Conservation (phyloP, 2,113 vertebrate genomes). For the Oenanthe melanoleuca region DNA sequence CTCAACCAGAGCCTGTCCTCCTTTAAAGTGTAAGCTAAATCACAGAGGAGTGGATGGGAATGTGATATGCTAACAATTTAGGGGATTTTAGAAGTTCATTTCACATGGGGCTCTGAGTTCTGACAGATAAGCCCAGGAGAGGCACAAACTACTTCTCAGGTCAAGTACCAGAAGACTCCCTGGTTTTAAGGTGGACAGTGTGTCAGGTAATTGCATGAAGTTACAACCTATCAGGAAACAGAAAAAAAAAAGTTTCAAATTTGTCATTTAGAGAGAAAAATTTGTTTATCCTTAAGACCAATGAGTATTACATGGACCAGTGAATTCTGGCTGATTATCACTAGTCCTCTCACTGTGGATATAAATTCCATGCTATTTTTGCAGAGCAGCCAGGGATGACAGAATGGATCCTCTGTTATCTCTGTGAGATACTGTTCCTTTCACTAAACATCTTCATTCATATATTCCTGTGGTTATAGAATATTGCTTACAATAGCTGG, state of each 20-base stretch:
- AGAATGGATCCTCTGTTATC: background rate
- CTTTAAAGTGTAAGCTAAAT: background rate
- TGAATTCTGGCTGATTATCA: background rate
- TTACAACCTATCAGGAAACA: background rate
- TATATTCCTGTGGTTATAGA: background rate
- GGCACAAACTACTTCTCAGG: background rate
- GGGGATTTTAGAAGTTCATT: background rate
- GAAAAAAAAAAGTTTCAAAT: no score
- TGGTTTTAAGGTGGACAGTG: background rate
- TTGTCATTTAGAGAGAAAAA: background rate
- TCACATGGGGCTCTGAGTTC: background rate
- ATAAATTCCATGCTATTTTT: background rate
- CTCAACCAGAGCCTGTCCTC: background rate
- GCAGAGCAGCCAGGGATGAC: background rate
- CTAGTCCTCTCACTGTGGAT: background rate
- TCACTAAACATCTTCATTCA: background rate
- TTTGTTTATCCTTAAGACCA: background rate
- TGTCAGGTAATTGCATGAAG: background rate
- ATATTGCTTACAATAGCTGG: background rate
- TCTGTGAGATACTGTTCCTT: background rate
- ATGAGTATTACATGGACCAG: background rate
- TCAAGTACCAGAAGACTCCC: background rate
- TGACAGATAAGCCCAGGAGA: background rate
- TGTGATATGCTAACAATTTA: background rate
- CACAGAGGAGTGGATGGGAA: background rate